Evolutionary conservation across 2,113 vertebrate species (phyloP).

Genomic region (Redunca redunca): DNA sequence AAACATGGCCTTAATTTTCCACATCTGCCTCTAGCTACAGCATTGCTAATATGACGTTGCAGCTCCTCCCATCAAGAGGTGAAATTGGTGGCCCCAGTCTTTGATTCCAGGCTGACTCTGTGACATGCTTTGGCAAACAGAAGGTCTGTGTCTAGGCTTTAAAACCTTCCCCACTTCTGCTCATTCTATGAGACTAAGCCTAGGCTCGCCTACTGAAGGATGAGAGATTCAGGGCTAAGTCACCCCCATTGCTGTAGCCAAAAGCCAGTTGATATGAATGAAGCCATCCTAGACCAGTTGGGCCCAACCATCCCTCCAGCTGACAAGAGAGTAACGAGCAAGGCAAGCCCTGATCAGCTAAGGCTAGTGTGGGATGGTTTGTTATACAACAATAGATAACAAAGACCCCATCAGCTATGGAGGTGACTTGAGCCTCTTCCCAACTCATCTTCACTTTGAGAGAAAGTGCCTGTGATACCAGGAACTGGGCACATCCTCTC

Average conservation of each 20-base stretch:
- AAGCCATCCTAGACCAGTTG: background rate
- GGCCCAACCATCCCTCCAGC: background rate
- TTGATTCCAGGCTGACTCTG: background rate
- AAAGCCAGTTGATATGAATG: background rate
- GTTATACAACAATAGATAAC: background rate
- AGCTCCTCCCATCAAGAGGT: background rate
- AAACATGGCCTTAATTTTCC: background rate
- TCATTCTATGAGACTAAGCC: background rate
- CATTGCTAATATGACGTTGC: background rate
- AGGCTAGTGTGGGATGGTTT: background rate
- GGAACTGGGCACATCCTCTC: background rate
- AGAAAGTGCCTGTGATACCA: background rate
- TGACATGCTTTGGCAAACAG: background rate
- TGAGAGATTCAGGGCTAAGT: background rate
- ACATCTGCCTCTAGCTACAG: background rate
- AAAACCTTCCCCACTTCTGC: background rate
- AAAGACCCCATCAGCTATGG: background rate
- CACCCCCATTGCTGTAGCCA: background rate
- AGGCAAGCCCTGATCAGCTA: background rate
- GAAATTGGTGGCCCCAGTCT: background rate
- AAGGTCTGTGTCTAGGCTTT: background rate
- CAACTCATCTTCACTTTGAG: background rate
- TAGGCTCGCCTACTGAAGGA: background rate
- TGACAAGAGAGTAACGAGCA: background rate
- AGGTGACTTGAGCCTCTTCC: background rate